A percentile compares a stretch with the other conserved stretches of the same genome.
Evolutionary conservation across 2,113 vertebrate species (phyloP).

Genomic region (Aythya baeri): DNA sequence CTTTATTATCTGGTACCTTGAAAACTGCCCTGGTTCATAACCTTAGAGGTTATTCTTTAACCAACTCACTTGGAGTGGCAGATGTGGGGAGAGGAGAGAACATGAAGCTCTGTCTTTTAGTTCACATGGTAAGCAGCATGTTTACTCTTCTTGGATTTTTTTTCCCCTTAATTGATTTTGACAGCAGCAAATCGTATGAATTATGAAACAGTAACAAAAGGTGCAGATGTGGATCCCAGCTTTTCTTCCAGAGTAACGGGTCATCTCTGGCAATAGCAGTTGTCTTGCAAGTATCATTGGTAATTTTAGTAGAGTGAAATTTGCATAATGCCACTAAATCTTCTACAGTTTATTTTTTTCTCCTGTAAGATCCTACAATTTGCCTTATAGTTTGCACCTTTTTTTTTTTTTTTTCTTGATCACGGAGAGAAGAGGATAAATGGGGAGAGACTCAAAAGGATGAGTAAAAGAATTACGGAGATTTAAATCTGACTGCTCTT

Average conservation of each 20-base stretch:
- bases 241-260: neutral
- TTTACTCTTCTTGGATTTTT: neutral
- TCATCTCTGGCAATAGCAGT: neutral
- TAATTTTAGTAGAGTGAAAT: neutral
- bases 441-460: neutral
- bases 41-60: constrained; percentile 35
- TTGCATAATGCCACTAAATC: neutral
- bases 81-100: neutral
- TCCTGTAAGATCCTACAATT: neutral
- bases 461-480: neutral
- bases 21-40: neutral
- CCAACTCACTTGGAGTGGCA: neutral
- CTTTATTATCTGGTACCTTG: neutral
- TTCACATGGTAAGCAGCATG: neutral
- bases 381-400: neutral
- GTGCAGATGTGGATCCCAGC: neutral
- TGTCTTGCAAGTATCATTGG: neutral
- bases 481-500: neutral
- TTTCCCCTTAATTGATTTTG: neutral
- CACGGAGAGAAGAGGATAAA: neutral
- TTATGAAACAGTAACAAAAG: neutral
- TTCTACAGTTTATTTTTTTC: neutral
- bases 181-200: neutral
- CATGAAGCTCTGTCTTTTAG: neutral
- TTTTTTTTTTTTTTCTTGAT: neutral